A percentile compares a stretch with the other conserved stretches of the same genome.
Conservation (phyloP, 2,113 vertebrate species). For the Cranoglanis bouderius region DNA sequence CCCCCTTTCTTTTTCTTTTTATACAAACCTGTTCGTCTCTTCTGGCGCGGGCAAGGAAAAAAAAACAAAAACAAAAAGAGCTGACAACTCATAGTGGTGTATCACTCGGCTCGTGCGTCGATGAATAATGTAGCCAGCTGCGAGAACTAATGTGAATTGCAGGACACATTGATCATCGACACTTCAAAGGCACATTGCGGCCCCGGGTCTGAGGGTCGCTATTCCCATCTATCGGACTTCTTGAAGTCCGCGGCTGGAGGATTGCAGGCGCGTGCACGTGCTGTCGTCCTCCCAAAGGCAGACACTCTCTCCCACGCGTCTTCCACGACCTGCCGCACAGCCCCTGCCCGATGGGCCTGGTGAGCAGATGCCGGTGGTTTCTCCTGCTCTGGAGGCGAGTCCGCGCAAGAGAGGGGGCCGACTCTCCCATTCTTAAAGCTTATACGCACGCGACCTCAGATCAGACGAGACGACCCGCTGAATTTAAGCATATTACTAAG, state of each 20-base stretch:
- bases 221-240: conserved; percentile 19
- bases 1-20: too few species aligned
- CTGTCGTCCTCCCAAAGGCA: conserved; percentile 14
- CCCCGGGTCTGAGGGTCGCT: conserved; percentile 53
- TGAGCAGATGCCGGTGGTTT: neutral
- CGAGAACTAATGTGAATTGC: conserved; percentile 55
- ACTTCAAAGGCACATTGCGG: conserved; percentile 55
- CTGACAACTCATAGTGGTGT: conserved; percentile 61
- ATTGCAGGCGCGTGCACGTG: neutral
- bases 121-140: conserved; percentile 69
- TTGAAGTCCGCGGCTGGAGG: conserved; percentile 13
- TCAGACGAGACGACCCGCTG: conserved; percentile 54
- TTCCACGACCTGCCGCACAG: too few species aligned
- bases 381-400: neutral
- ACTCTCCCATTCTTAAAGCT: too few species aligned
- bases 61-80: neutral
- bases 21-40: too few species aligned
- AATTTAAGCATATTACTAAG: too few species aligned
- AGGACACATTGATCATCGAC: conserved; percentile 57
- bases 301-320: neutral
- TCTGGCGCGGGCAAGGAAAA: too few species aligned
- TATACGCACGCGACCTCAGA: conserved; percentile 53
- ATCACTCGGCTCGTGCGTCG: conserved; percentile 64
- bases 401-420: neutral
- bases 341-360: neutral